Percentiles rank a stretch among this genome's conserved stretches.
Evolutionary conservation across 2,888 invertebrate genomes (phyloP).

Genomic region (Euplagia quadripunctaria): DNA sequence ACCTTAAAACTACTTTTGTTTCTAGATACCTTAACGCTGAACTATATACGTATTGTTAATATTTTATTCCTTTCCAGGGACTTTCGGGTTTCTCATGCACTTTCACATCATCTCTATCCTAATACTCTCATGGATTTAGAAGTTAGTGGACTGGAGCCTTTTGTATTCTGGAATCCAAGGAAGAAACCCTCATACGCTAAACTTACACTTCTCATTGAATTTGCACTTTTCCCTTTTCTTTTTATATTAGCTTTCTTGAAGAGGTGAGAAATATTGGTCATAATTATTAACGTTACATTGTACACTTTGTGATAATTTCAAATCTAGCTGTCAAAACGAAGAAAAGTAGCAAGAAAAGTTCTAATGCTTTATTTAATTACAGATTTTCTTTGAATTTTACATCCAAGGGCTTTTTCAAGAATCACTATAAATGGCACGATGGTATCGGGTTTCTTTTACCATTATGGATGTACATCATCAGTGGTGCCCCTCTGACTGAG

Average conservation of each 20-base stretch:
- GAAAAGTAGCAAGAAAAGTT: background rate
- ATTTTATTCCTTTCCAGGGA: conserved; percentile 79
- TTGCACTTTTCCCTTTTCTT: conserved; percentile 68
- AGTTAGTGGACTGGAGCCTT: conserved; percentile 90
- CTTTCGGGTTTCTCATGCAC: conserved; percentile 92
- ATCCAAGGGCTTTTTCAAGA: conserved; percentile 64
- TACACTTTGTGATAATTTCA: no score
- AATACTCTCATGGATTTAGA: conserved; percentile 93
- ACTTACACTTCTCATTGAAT: conserved; percentile 83
- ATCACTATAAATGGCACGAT: conserved; percentile 75
- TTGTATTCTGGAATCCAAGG: conserved; percentile 90
- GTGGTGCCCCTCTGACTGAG: conserved; percentile 64
- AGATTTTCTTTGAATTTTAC: conserved; percentile 65
- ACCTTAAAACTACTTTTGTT: background rate
- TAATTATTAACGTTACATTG: no score
- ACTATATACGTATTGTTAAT: background rate
- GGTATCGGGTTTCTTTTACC: conserved; percentile 74
- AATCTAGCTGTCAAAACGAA: background rate
- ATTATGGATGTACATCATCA: conserved; percentile 74
- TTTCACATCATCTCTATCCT: conserved; percentile 94
- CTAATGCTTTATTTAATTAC: conserved; percentile 29
- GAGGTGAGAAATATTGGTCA: conserved; percentile 72
- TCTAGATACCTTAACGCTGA: background rate
- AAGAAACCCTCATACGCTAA: conserved; percentile 78
- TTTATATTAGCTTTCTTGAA: conserved; percentile 73